These are phyloP conservation scores for Pseudomyrmex concolor DNA, from an alignment of 1,140 invertebrate species.

Conservation along the genomic window DNA sequence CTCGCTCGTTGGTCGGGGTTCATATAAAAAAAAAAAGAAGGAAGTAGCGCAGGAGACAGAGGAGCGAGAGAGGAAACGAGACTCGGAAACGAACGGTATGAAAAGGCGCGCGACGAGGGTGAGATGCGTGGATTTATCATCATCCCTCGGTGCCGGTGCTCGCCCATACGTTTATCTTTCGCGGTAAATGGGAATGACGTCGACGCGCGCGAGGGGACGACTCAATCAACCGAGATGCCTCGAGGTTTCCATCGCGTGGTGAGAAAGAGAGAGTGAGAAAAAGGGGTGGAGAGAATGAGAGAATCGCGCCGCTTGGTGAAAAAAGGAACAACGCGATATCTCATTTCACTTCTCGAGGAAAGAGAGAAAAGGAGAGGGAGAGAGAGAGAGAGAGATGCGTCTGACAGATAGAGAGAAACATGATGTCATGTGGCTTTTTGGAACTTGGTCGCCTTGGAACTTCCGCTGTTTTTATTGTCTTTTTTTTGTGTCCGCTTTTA, in stretches of 20 bases:
- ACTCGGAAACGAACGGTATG: constrained; percentile 10
- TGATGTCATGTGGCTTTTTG: constrained; percentile 53
- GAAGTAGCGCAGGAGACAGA: background rate
- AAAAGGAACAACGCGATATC: constrained; percentile 17
- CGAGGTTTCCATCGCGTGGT: constrained; percentile 22
- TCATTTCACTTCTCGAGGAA: constrained; percentile 13
- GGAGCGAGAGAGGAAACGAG: background rate
- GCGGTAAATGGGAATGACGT: constrained; percentile 66
- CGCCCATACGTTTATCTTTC: constrained; percentile 53
- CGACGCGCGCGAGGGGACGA: constrained; percentile 54
- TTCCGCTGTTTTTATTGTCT: constrained; percentile 54
- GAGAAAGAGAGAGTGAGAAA: constrained; percentile 17
- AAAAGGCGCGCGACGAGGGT: constrained; percentile 48
- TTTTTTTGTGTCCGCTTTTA: constrained; percentile 19
- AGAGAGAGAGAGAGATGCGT: constrained; percentile 4
- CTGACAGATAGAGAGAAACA: constrained; percentile 53
- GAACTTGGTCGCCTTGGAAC: constrained; percentile 36
- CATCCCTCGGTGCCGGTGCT: constrained; percentile 26
- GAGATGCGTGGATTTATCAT: constrained; percentile 51
- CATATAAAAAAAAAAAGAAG: constrained; percentile 6
- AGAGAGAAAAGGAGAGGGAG: constrained; percentile 10
- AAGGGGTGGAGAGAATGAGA: constrained; percentile 16
- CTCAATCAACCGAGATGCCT: constrained; percentile 64
- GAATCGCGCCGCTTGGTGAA: background rate
- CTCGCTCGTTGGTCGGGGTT: background rate